These are phyloP conservation scores for Bradypus variegatus DNA, from an alignment of 2,797 vertebrate genomes.

Conservation along the genomic window DNA sequence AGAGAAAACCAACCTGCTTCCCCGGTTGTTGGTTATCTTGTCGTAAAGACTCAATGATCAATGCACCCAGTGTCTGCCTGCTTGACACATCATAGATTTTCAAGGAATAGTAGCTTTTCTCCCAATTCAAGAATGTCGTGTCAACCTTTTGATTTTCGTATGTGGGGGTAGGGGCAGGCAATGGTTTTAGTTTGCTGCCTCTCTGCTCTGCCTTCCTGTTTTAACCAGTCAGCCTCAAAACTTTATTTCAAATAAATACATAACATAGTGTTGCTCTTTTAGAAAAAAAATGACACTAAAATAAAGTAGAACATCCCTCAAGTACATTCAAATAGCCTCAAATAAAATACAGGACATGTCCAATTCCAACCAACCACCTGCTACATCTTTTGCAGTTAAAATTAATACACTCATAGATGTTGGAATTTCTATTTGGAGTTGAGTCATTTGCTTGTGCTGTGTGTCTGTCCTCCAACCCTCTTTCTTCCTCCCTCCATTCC, in stretches of 20 bases:
- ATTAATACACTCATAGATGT: neutral
- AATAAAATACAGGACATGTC: neutral
- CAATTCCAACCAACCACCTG: neutral
- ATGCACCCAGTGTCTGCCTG: neutral
- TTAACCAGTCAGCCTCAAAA: neutral
- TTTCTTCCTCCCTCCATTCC: neutral
- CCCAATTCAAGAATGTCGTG: neutral
- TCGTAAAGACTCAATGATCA: neutral
- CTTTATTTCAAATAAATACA: neutral
- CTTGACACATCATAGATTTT: neutral
- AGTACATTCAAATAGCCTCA: neutral
- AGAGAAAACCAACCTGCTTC: neutral
- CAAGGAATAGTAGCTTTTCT: neutral
- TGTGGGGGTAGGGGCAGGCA: neutral
- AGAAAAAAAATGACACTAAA: neutral
- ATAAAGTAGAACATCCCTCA: constrained; percentile 4
- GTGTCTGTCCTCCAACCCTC: no score
- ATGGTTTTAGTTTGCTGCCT: neutral
- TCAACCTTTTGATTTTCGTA: neutral
- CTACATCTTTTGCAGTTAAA: neutral
- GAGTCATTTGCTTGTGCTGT: neutral
- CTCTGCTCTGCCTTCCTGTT: neutral
- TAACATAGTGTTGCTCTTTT: neutral
- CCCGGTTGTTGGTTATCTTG: neutral
- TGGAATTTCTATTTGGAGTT: neutral